phyloP scores from a whole-genome alignment of 2,888 invertebrate species.

The Diarsia mendica region DNA sequence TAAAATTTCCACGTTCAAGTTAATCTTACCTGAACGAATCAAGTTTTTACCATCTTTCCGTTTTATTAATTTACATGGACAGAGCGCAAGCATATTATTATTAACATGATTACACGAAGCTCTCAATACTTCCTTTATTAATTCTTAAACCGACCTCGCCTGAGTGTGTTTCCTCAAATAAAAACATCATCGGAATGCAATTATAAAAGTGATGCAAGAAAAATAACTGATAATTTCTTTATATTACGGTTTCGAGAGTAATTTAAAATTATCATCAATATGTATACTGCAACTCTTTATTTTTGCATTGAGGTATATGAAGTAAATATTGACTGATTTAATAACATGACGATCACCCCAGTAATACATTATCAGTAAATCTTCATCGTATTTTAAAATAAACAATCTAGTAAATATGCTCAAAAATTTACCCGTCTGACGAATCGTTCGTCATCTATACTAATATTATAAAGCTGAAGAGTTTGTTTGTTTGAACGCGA shows the following conservation, averaged over 20 bases:
- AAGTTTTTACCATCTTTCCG: slow-evolving; percentile 47
- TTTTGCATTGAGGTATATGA: background rate
- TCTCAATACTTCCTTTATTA: slow-evolving; percentile 74
- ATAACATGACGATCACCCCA: background rate
- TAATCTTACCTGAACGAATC: slow-evolving; percentile 32
- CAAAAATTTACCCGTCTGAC: background rate
- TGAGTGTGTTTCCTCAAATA: slow-evolving; percentile 72
- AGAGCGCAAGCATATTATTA: slow-evolving; percentile 66
- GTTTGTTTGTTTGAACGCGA: too few species aligned
- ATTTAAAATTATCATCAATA: background rate
- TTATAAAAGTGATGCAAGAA: slow-evolving; percentile 46
- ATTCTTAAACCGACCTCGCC: slow-evolving; percentile 69
- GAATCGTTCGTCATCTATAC: background rate
- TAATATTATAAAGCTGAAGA: too few species aligned
- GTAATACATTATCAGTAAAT: background rate
- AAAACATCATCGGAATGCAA: slow-evolving; percentile 55
- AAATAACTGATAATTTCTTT: slow-evolving; percentile 24
- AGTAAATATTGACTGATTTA: background rate
- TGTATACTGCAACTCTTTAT: background rate
- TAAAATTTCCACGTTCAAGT: slow-evolving; percentile 31
- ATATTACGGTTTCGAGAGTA: background rate
- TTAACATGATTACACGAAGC: slow-evolving; percentile 67
- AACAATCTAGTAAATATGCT: background rate
- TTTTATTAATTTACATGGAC: slow-evolving; percentile 45
- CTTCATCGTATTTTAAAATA: background rate